phyloP scores from a whole-genome alignment of 2,888 invertebrate genomes.

The Sinotaia quadrata region DNA sequence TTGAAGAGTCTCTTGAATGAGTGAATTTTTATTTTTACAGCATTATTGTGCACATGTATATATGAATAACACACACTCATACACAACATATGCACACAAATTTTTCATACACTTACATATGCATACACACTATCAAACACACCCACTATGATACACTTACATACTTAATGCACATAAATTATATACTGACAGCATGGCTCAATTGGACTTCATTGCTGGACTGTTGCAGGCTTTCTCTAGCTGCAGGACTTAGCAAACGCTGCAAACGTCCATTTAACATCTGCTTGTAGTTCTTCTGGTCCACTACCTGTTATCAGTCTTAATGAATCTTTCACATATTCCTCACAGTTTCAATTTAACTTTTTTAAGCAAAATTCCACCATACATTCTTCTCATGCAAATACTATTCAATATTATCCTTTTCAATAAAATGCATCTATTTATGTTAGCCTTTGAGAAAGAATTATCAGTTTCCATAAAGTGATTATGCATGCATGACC shows the following conservation, averaged over 20 bases:
- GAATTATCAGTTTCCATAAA: too few relatives aligned
- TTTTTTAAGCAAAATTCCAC: too few relatives aligned
- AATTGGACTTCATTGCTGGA: constrained; percentile 50
- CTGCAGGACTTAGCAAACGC: constrained; percentile 47
- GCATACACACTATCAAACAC: not conserved
- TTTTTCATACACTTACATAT: too few relatives aligned
- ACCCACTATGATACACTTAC: not conserved
- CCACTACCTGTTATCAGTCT: constrained; percentile 18
- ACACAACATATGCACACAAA: not conserved
- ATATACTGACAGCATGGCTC: constrained; percentile 40
- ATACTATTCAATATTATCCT: too few relatives aligned
- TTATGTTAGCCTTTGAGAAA: too few relatives aligned
- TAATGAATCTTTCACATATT: too few relatives aligned
- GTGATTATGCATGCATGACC: too few relatives aligned
- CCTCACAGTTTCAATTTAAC: too few relatives aligned
- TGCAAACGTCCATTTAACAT: constrained; percentile 48
- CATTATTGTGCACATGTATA: not conserved
- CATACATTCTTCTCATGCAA: too few relatives aligned
- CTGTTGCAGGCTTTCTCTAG: constrained; percentile 39
- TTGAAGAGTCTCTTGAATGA: too few relatives aligned
- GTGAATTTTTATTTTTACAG: not conserved
- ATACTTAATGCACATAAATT: not conserved
- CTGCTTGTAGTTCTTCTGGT: constrained; percentile 49
- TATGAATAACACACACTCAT: not conserved
- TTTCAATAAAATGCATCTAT: too few relatives aligned